Conservation (phyloP, 1,140 invertebrate species). For the Spodoptera frugiperda region DNA sequence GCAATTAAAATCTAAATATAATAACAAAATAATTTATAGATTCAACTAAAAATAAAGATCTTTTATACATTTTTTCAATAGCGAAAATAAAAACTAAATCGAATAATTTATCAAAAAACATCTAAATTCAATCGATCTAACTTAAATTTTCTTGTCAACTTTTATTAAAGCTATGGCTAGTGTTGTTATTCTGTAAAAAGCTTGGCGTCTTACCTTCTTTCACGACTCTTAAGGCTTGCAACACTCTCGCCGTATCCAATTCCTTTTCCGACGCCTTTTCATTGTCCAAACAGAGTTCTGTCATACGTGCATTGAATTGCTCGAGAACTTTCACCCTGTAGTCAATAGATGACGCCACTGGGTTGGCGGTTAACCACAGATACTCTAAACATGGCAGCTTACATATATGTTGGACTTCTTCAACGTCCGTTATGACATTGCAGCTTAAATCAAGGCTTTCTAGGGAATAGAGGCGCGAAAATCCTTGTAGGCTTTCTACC, state of each 20-base stretch:
- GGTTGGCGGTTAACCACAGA: conserved; percentile 95
- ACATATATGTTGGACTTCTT: conserved; percentile 93
- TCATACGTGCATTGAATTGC: conserved; percentile 91
- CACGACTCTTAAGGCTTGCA: conserved; percentile 92
- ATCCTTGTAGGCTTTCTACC: conserved; percentile 91
- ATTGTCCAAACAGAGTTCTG: conserved; percentile 94
- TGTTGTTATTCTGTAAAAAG: conserved; percentile 78
- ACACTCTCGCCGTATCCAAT: conserved; percentile 95
- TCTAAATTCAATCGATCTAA: background rate
- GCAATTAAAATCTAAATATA: conserved; percentile 26
- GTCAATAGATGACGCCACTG: conserved; percentile 93
- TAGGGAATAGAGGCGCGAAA: conserved; percentile 94
- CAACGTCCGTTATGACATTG: conserved; percentile 93
- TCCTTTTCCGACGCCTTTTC: conserved; percentile 95
- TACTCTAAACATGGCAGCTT: conserved; percentile 95
- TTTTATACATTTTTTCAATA: background rate
- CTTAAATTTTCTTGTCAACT: conserved; percentile 65
- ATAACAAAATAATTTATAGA: conserved; percentile 10
- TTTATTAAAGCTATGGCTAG: conserved; percentile 76
- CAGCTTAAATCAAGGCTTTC: conserved; percentile 94
- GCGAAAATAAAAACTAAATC: background rate
- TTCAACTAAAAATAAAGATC: conserved; percentile 27
- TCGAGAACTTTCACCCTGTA: conserved; percentile 96
- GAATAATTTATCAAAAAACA: background rate
- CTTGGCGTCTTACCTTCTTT: conserved; percentile 83